Evolutionary conservation across 2,888 invertebrate genomes (phyloP).

Genomic region (Drosophila falleni): DNA sequence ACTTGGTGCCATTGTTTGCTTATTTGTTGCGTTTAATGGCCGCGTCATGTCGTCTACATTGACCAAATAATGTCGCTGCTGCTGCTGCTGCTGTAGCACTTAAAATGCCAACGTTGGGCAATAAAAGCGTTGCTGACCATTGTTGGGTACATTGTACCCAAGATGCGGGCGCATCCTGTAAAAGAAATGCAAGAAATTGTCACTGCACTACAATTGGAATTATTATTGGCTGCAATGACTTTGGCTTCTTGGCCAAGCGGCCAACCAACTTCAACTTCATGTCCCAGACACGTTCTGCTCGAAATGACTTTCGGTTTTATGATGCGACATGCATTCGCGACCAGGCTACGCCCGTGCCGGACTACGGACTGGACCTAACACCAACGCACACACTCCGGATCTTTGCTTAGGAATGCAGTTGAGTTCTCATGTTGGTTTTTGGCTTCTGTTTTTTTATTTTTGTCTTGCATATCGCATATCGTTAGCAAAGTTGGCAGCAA

Average conservation of each 20-base stretch:
- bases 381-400: slow-evolving; percentile 3
- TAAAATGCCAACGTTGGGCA: slow-evolving; percentile 82
- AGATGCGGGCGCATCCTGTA: slow-evolving; percentile 55
- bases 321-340: slow-evolving; percentile 74
- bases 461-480: slow-evolving; percentile 77
- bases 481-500: slow-evolving; percentile 75
- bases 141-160: slow-evolving; percentile 80
- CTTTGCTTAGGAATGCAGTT: slow-evolving; percentile 52
- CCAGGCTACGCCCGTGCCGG: slow-evolving; percentile 30
- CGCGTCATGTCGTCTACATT: slow-evolving; percentile 81
- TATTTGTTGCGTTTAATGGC: slow-evolving; percentile 80
- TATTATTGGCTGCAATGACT: slow-evolving; percentile 82
- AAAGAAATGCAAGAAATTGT: slow-evolving; percentile 63
- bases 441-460: slow-evolving; percentile 13
- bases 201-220: slow-evolving; percentile 82
- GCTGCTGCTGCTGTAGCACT: slow-evolving; percentile 63
- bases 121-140: slow-evolving; percentile 81
- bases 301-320: slow-evolving; percentile 83
- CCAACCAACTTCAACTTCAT: slow-evolving; percentile 8
- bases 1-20: slow-evolving; percentile 70
- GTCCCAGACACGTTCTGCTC: slow-evolving; percentile 74
- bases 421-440: slow-evolving; percentile 4
- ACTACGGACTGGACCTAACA: slow-evolving; percentile 38
- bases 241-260: slow-evolving; percentile 68
- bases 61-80: slow-evolving; percentile 74